Percentiles rank a stretch among this genome's conserved stretches.
These are phyloP conservation scores for Eupithecia exiguata DNA, from an alignment of 2,888 invertebrate genomes.

Conservation along the genomic window DNA sequence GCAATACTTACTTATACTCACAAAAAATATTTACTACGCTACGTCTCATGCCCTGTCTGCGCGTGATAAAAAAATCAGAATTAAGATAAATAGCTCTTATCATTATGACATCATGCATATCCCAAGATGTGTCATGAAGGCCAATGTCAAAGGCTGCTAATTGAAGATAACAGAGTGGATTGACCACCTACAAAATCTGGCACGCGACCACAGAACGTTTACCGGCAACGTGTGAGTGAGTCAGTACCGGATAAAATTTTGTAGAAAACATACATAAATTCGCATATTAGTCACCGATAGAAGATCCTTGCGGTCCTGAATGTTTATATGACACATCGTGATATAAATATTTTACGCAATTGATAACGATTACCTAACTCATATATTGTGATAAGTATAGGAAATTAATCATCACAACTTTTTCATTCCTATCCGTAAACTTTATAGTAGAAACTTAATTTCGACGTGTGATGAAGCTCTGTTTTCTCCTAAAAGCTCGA, in stretches of 20 bases:
- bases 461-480: no score
- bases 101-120: background rate
- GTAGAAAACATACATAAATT: background rate
- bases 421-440: no score
- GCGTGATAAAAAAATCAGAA: background rate
- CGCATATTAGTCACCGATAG: slow-evolving; percentile 1
- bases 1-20: no score
- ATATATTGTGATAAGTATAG: background rate
- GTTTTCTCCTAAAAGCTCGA: no score
- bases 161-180: background rate
- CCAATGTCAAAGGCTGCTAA: background rate
- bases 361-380: background rate
- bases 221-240: background rate
- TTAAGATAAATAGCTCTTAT: background rate
- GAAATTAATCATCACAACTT: no score
- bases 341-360: background rate
- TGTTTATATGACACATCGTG: background rate
- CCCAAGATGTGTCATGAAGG: background rate
- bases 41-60: background rate
- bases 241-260: background rate
- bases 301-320: background rate
- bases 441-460: no score
- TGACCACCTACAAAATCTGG: background rate
- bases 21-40: background rate
- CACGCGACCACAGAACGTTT: background rate